These are phyloP conservation scores for Stenolophus ochropezus DNA, from an alignment of 2,888 invertebrate genomes.

Conservation along the genomic window DNA sequence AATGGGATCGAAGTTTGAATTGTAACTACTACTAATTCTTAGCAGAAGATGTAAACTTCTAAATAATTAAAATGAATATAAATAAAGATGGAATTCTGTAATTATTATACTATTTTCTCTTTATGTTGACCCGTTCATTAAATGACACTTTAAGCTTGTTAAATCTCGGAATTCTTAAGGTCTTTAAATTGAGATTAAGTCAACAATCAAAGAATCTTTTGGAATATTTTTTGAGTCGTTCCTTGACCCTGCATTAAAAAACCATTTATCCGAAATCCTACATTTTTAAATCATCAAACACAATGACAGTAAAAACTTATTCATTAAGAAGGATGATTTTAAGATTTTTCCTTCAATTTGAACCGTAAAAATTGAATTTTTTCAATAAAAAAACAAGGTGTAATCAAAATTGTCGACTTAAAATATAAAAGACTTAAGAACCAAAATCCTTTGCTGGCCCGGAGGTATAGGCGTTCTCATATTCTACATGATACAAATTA, in stretches of 20 bases:
- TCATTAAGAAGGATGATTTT: background rate
- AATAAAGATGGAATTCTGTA: background rate
- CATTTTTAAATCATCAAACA: background rate
- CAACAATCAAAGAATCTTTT: background rate
- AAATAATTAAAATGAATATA: background rate
- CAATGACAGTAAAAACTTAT: slow-evolving; percentile 13
- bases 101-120: background rate
- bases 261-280: background rate
- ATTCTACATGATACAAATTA: slow-evolving; percentile 58
- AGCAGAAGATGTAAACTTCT: background rate
- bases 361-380: slow-evolving; percentile 30
- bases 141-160: background rate
- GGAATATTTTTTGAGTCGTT: background rate
- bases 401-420: slow-evolving; percentile 22
- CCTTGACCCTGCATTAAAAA: slow-evolving; percentile 5
- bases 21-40: too few relatives aligned
- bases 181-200: background rate
- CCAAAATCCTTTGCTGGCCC: slow-evolving; percentile 11
- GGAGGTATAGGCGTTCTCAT: slow-evolving; percentile 52
- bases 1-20: too few relatives aligned
- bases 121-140: background rate
- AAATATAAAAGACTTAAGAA: background rate
- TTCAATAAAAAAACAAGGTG: background rate
- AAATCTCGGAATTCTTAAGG: background rate
- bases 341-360: background rate